Base-by-base conservation (phyloP, 1,140 invertebrate genomes). In the Ericerus pela region DNA sequence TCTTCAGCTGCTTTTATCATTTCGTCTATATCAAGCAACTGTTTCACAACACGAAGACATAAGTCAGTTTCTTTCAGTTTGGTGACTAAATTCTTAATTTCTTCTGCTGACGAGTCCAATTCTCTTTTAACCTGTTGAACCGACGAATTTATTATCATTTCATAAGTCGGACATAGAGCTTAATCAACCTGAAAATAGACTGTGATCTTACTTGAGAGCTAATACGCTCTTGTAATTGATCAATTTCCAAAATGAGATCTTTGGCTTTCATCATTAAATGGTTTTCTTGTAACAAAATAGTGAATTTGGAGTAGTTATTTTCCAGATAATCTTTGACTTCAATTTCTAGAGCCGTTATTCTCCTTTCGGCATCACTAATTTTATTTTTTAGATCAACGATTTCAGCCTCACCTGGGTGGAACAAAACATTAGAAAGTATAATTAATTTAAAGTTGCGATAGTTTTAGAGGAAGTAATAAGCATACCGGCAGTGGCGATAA, bases 261-360 rank as follows among this genome's bases (percentile, higher is more conserved):
- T 47, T 47, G 14, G 41, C 41, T 47, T 47, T 47, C 10, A 47
- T 47, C 41, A 47, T 47, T 14, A 47, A 47, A 22, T 47, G 41
- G 26, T 47, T 47, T 16, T 47, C 41, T 24, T 47, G 41, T 14
- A 47, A 14, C 11, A 47, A 24, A 24, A 22, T 22, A 4, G 41
- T 24, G 41, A 47, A 47, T 47, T 22, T 47, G 16, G 41, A 18
- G 16, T 47, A 47, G 20, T 47, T 47, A 47, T 16, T 47, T 20
- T 47, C 41, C 41, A 47, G 16, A 14, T 47, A 47, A 24, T 47
- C 18, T 22, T 47, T 47, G 8, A 47, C 41, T 47, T 47, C 41
- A 5, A 24, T 47, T 24, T 47, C 41, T 24, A 47, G 26, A 2
- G 3, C 22, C 4, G 41, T 24, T 20, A 47, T 24, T 24, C 26